Evolutionary conservation across 2,888 invertebrate genomes (phyloP).

Genomic region (Amphimallon solstitiale): DNA sequence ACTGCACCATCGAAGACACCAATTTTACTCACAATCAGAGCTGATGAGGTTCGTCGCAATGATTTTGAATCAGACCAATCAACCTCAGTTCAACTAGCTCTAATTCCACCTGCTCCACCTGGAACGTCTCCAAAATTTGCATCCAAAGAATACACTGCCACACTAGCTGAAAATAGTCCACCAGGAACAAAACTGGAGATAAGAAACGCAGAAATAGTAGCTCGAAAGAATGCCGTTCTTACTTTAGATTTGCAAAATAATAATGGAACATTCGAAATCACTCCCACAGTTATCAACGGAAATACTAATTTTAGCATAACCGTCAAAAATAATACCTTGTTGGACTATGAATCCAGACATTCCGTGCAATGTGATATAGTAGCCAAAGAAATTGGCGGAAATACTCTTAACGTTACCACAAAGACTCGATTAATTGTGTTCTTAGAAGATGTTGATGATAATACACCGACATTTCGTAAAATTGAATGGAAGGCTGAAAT

Average conservation of each 20-base stretch:
- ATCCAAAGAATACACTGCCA: constrained; percentile 72
- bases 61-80: constrained; percentile 81
- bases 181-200: constrained; percentile 77
- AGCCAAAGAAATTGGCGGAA: constrained; percentile 82
- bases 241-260: constrained; percentile 80
- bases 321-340: constrained; percentile 81
- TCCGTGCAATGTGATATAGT: constrained; percentile 77
- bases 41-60: constrained; percentile 82
- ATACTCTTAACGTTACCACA: constrained; percentile 76
- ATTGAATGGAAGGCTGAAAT: constrained; percentile 79
- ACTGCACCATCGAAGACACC: constrained; percentile 87
- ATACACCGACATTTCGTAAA: constrained; percentile 82
- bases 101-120: constrained; percentile 68
- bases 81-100: constrained; percentile 83
- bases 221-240: constrained; percentile 73
- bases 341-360: constrained; percentile 86
- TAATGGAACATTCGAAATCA: constrained; percentile 89
- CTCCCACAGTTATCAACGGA: constrained; percentile 83
- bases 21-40: constrained; percentile 83
- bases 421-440: constrained; percentile 82
- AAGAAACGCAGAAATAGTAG: constrained; percentile 54
- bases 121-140: constrained; percentile 57
- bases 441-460: constrained; percentile 88
- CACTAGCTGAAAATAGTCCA: constrained; percentile 83
- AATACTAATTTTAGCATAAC: constrained; percentile 82